Evolutionary conservation across 2,888 invertebrate species (phyloP).

Genomic region (Diarsia mendica): DNA sequence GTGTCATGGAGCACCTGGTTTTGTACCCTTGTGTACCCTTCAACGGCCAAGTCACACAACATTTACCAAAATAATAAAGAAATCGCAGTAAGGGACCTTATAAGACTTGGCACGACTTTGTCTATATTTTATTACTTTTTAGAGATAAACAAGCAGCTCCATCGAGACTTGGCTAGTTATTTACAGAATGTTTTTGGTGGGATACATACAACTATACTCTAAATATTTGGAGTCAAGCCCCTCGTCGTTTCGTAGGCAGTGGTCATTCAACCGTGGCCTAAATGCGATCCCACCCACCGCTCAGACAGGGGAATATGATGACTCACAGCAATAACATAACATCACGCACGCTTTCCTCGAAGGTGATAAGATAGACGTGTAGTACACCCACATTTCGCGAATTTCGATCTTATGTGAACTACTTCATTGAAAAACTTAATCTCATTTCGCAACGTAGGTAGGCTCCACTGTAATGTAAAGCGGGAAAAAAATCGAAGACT

Average conservation of each 20-base stretch:
- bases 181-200: no score
- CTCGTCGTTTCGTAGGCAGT: conserved; percentile 6
- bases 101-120: no score
- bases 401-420: neutral
- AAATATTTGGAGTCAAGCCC: neutral
- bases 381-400: neutral
- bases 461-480: neutral
- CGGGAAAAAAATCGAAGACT: no score
- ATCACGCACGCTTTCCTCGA: neutral
- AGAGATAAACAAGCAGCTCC: no score
- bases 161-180: no score
- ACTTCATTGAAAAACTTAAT: neutral
- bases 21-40: no score
- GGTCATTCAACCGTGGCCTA: conserved; percentile 56
- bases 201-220: neutral
- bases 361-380: conserved; percentile 1
- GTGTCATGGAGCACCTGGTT: no score
- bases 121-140: no score
- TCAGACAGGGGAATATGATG: conserved; percentile 35
- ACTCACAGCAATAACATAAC: conserved; percentile 28
- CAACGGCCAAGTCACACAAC: no score
- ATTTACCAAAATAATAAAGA: no score
- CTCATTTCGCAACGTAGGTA: neutral
- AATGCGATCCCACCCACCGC: conserved; percentile 14
- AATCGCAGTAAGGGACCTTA: no score